These are phyloP conservation scores for Arvicanthis niloticus DNA, from an alignment of 2,113 vertebrate genomes.

Conservation along the genomic window DNA sequence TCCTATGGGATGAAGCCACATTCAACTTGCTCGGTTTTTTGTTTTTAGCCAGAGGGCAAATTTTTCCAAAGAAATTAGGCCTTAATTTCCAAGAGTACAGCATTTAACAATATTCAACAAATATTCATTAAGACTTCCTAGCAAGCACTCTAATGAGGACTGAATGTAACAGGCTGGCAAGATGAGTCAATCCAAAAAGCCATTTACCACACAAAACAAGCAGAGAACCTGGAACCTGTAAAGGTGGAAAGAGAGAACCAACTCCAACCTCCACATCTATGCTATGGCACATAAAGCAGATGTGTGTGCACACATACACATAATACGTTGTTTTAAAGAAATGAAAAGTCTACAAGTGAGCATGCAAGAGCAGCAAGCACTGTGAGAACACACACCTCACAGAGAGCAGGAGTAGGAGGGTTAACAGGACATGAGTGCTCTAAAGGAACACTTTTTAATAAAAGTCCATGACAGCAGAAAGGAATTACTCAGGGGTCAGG, in stretches of 20 bases:
- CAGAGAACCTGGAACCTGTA: neutral
- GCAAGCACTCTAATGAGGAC: neutral
- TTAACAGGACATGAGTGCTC: neutral
- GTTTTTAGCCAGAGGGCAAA: neutral
- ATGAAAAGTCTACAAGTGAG: neutral
- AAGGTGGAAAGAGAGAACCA: neutral
- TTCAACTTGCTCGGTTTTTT: neutral
- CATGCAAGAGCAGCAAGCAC: neutral
- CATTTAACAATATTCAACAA: slow-evolving; percentile 21
- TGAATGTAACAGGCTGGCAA: neutral
- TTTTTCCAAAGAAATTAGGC: slow-evolving; percentile 16
- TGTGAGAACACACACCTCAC: neutral
- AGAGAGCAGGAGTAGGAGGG: neutral
- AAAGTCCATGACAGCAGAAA: neutral
- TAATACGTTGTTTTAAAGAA: neutral
- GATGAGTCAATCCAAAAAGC: neutral
- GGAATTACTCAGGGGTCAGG: neutral
- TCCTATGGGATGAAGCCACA: neutral
- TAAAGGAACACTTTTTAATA: neutral
- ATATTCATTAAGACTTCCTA: neutral
- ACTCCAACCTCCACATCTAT: neutral
- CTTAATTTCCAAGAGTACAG: neutral
- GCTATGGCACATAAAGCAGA: neutral
- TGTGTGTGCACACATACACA: neutral
- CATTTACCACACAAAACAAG: neutral